These are phyloP conservation scores for Gymnodraco acuticeps DNA, from an alignment of 2,797 vertebrate species.

Conservation along the genomic window DNA sequence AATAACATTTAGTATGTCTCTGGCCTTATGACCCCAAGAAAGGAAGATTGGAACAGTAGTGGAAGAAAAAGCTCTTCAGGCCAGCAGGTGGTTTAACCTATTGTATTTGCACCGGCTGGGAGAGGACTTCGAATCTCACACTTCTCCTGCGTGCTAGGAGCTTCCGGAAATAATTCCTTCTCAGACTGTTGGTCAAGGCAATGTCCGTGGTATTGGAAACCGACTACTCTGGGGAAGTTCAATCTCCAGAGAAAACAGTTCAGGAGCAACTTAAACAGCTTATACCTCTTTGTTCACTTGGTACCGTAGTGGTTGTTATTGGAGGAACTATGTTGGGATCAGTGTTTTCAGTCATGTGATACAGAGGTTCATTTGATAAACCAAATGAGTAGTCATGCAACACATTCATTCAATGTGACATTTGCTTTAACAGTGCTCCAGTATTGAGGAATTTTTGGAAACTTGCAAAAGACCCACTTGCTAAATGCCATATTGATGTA, in stretches of 20 bases:
- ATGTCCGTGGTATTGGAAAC: conserved; percentile 81
- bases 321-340: conserved; percentile 12
- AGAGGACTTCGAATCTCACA: conserved; percentile 73
- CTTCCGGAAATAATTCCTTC: conserved; percentile 79
- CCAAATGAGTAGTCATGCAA: neutral
- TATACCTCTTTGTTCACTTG: conserved; percentile 36
- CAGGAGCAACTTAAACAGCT: conserved; percentile 53
- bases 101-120: conserved; percentile 66
- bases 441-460: neutral
- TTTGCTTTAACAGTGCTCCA: neutral
- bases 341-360: neutral
- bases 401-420: neutral
- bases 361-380: neutral
- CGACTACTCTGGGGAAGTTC: conserved; percentile 62
- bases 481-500: neutral
- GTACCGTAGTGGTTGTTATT: conserved; percentile 28
- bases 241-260: conserved; percentile 67
- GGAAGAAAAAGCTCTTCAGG: conserved; percentile 55
- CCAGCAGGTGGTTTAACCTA: conserved; percentile 78
- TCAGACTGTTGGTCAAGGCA: conserved; percentile 77
- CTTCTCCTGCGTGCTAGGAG: conserved; percentile 58
- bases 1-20: conserved; percentile 70
- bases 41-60: conserved; percentile 66
- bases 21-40: conserved; percentile 67
- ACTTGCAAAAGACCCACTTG: neutral